Percentiles rank a stretch among this genome's conserved stretches.
Evolutionary conservation across 2,113 vertebrate species (phyloP).

Genomic region (Rhinoderma darwinii): DNA sequence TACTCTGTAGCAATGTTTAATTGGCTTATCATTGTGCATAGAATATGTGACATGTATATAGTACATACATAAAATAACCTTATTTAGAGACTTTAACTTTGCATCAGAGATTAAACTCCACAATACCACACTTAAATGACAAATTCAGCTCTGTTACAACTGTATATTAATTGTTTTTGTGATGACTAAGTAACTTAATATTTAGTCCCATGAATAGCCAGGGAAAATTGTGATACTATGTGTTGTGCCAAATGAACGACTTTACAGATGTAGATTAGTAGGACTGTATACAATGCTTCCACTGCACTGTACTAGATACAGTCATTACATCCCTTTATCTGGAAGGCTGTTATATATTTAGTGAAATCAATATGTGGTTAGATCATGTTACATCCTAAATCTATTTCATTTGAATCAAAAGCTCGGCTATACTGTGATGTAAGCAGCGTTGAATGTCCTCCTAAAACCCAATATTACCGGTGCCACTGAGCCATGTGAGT

Average conservation of each 20-base stretch:
- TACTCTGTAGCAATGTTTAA: too few species aligned
- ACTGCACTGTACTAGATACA: not conserved
- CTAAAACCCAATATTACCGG: slow-evolving; percentile 79
- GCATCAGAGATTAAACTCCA: too few species aligned
- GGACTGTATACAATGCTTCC: not conserved
- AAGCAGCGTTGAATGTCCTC: slow-evolving; percentile 78
- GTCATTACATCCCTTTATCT: slow-evolving; percentile 9
- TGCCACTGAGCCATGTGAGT: slow-evolving; percentile 87
- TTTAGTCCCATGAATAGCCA: not conserved
- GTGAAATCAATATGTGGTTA: slow-evolving; percentile 79
- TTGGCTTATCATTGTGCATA: too few species aligned
- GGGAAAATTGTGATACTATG: not conserved
- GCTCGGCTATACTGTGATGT: slow-evolving; percentile 77
- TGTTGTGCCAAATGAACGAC: not conserved
- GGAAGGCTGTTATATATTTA: not conserved
- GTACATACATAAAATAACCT: too few species aligned
- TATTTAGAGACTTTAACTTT: too few species aligned
- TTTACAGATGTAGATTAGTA: not conserved
- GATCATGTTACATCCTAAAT: slow-evolving; percentile 83
- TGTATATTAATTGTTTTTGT: too few species aligned
- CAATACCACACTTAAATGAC: too few species aligned
- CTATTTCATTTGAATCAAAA: slow-evolving; percentile 83
- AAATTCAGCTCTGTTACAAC: too few species aligned
- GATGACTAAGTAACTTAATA: not conserved
- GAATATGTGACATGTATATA: too few species aligned